Evolutionary conservation across 2,113 vertebrate genomes (phyloP).

Genomic region (Butorides virescens): DNA sequence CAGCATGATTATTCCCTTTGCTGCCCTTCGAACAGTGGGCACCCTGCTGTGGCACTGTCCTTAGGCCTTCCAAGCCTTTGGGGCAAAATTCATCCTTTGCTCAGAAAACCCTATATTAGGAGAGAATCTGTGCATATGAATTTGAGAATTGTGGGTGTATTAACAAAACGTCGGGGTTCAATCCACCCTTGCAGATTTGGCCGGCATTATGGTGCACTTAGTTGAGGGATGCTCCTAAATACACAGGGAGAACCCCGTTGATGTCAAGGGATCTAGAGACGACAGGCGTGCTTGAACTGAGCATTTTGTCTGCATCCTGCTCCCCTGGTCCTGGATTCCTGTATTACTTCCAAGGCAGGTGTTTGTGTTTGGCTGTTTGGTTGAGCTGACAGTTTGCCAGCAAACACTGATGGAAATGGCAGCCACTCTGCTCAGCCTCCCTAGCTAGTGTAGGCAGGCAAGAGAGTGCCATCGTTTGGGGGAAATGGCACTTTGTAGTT

Average conservation of each 20-base stretch:
- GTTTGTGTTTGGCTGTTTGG: background rate
- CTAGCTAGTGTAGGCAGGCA: background rate
- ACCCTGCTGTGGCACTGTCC: background rate
- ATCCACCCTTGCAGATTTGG: background rate
- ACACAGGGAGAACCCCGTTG: background rate
- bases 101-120: background rate
- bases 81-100: background rate
- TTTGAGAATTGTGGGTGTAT: background rate
- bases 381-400: background rate
- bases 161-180: background rate
- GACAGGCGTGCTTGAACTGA: background rate
- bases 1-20: background rate
- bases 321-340: background rate
- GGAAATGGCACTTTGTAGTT: background rate
- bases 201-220: background rate
- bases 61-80: background rate
- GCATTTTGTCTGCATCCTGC: rapidly evolving
- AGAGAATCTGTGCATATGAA: background rate
- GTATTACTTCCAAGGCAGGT: background rate
- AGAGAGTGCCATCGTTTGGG: background rate
- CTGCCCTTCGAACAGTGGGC: background rate
- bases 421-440: background rate
- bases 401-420: background rate
- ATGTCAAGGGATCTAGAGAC: background rate
- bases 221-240: background rate